These are phyloP conservation scores for Clarias pachynema DNA, from an alignment of 2,797 vertebrate species.

Conservation along the genomic window DNA sequence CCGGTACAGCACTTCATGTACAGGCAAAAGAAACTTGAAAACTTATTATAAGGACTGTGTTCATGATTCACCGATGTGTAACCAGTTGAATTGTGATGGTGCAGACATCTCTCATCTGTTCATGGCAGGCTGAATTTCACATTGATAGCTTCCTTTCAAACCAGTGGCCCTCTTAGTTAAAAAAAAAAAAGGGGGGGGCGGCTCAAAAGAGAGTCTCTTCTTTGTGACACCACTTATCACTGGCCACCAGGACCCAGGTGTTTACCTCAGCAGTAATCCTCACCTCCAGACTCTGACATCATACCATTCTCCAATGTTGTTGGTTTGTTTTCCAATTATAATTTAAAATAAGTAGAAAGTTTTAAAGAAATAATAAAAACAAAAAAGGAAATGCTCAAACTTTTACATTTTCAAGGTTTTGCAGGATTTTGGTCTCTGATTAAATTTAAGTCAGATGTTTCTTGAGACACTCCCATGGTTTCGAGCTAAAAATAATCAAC, in stretches of 20 bases:
- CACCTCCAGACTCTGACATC: background rate
- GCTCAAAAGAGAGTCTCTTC: background rate
- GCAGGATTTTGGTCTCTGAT: background rate
- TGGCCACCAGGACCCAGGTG: background rate
- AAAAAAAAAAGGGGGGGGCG: background rate
- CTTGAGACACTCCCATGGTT: background rate
- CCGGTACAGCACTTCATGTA: background rate
- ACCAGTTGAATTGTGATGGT: background rate
- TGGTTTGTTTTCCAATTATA: no score
- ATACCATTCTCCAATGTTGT: background rate
- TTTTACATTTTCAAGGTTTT: background rate
- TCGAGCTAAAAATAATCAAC: background rate
- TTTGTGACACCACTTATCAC: background rate
- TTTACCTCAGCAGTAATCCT: slow-evolving; percentile 3
- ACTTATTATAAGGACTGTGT: background rate
- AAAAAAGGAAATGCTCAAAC: background rate
- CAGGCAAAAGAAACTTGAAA: background rate
- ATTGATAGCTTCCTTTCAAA: slow-evolving; percentile 3
- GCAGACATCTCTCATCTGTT: background rate
- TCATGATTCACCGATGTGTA: background rate
- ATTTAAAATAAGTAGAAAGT: background rate
- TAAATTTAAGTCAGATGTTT: background rate
- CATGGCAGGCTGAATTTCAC: background rate
- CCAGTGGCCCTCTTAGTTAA: background rate
- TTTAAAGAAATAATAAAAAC: background rate